A percentile compares a stretch with the other conserved stretches of the same genome.
Evolutionary conservation across 2,113 vertebrate genomes (phyloP).

Genomic region (Casuarius casuarius): DNA sequence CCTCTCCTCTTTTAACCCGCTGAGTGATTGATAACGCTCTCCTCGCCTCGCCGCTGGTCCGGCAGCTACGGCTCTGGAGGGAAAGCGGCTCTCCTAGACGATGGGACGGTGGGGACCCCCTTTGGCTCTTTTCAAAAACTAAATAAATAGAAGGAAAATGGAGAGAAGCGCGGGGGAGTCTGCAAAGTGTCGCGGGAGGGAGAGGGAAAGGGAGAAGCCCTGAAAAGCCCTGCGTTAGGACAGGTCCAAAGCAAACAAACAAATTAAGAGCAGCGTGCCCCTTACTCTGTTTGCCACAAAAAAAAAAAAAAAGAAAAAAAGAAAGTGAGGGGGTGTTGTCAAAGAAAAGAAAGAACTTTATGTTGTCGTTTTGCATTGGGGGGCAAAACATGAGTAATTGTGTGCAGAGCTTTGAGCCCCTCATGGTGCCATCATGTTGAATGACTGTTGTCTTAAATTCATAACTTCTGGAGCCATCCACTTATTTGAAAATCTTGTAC

Average conservation of each 20-base stretch:
- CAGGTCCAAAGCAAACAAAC: slow-evolving; percentile 89
- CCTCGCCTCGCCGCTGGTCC: slow-evolving; percentile 50
- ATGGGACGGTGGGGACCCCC: slow-evolving; percentile 70
- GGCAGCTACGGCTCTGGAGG: slow-evolving; percentile 84
- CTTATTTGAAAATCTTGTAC: neutral
- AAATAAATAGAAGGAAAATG: slow-evolving; percentile 5
- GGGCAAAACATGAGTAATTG: neutral
- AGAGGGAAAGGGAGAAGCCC: slow-evolving; percentile 55
- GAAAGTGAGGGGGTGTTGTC: neutral
- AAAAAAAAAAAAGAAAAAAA: neutral
- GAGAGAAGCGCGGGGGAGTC: neutral
- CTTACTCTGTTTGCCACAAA: neutral
- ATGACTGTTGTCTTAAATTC: neutral
- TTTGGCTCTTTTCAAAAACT: slow-evolving; percentile 82
- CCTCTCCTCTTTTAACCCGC: slow-evolving; percentile 73
- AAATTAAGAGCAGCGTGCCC: slow-evolving; percentile 85
- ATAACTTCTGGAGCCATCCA: neutral
- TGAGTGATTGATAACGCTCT: slow-evolving; percentile 76
- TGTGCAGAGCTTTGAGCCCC: neutral
- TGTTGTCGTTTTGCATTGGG: neutral
- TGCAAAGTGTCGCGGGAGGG: neutral
- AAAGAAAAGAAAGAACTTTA: neutral
- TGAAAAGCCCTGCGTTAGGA: slow-evolving; percentile 76
- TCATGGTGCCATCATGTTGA: neutral
- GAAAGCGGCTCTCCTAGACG: slow-evolving; percentile 73